These are phyloP conservation scores for Andrena cerasifolii DNA, from an alignment of 1,140 invertebrate genomes.

Conservation along the genomic window DNA sequence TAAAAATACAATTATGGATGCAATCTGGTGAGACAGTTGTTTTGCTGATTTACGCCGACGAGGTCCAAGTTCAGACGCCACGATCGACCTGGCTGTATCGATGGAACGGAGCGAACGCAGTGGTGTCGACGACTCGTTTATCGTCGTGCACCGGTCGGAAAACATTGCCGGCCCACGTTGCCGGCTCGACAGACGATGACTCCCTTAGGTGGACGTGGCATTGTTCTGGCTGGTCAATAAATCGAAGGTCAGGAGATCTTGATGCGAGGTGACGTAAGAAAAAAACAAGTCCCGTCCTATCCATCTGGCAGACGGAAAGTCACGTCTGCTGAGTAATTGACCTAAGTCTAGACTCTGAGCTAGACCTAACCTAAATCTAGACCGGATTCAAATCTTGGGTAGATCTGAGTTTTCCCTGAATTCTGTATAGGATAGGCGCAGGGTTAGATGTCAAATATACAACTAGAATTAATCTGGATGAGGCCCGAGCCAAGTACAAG, in stretches of 20 bases:
- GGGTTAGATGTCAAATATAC: no score
- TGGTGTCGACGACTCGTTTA: slow-evolving; percentile 44
- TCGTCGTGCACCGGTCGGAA: slow-evolving; percentile 39
- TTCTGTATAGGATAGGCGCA: no score
- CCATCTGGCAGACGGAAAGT: not conserved
- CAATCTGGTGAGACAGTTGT: slow-evolving; percentile 43
- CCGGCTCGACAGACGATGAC: not conserved
- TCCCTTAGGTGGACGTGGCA: not conserved
- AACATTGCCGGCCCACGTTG: slow-evolving; percentile 38
- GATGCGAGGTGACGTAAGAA: not conserved
- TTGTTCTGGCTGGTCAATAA: not conserved
- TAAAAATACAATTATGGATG: slow-evolving; percentile 50
- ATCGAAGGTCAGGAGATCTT: not conserved
- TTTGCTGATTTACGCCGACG: slow-evolving; percentile 45
- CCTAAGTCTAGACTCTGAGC: not conserved
- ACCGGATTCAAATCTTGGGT: no score
- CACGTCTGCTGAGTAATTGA: not conserved
- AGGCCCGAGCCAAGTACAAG: no score
- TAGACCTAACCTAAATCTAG: not conserved
- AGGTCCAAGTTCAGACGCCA: slow-evolving; percentile 56
- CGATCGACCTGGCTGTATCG: slow-evolving; percentile 50
- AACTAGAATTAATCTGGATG: no score
- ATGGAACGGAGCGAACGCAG: slow-evolving; percentile 7
- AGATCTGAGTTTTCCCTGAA: no score
- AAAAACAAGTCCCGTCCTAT: not conserved